These are phyloP conservation scores for Pseudomyrmex cubaensis DNA, from an alignment of 1,140 invertebrate species.

Conservation along the genomic window DNA sequence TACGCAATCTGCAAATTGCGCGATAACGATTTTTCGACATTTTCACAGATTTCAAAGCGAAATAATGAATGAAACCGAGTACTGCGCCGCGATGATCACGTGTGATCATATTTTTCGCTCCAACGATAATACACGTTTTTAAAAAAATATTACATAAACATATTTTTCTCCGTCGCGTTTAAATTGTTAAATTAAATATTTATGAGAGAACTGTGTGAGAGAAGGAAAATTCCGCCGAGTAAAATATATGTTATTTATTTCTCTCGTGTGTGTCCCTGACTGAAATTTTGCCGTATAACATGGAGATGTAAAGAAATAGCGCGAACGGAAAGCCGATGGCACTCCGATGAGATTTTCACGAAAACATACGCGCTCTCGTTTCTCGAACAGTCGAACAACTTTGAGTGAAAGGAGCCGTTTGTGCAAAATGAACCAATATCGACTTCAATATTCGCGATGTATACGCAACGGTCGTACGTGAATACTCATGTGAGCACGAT, in stretches of 20 bases:
- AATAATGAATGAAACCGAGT: neutral
- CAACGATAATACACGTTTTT: no score
- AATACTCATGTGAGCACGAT: neutral
- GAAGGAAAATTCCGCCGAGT: neutral
- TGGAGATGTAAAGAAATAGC: neutral
- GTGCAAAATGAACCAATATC: neutral
- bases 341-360: neutral
- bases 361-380: neutral
- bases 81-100: no score
- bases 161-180: neutral
- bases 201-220: neutral
- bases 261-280: neutral
- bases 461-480: constrained; percentile 5
- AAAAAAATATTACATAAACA: no score
- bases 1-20: neutral
- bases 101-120: no score
- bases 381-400: neutral
- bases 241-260: neutral
- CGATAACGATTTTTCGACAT: neutral
- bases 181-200: constrained; percentile 25
- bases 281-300: neutral
- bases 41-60: neutral
- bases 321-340: no score
- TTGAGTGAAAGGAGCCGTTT: neutral
- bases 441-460: constrained; percentile 4